Evolutionary conservation across 1,140 invertebrate species (phyloP), one percentile per base, ranked within the genome.

Genomic region (Mylabris phalerata): DNA sequence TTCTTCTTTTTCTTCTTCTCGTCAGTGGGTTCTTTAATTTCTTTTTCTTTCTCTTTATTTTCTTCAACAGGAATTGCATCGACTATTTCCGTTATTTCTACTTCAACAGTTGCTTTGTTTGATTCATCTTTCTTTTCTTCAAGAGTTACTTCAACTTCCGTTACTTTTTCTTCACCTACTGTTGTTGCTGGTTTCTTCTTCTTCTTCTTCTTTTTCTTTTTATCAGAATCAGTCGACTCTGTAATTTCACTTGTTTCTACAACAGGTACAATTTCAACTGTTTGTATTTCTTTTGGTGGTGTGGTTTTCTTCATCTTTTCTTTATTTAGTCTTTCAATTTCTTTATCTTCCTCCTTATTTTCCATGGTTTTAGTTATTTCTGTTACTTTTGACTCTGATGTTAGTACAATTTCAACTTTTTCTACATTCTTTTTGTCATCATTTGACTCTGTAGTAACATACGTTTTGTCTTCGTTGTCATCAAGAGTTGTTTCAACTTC

Each of bases 181-280:
- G 1, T 25, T 42, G 24, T 0, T 11, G 42, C 3, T 11, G 19
- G 19, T 19, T 19, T 19, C 19, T 19, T 19, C 19, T 52, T 42
- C 40, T 40, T 41, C 25, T 52, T 52, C 42, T 42, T 52, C 50
- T 47, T 24, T 7, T 7, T 19, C 13, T 52, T 52, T 39, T 52
- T 41, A 10, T 52, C 4, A 9, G 42, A 5, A n/a, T 49, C 48
- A 49, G 26, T 32, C 32, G 48, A 13, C 5, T 9, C 9, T 9
- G 4, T 7, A 42, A 9, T 39, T 41, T 55, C 51, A 4, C 1
- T 24, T 41, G 38, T 4, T 55, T 26, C 10, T 27, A 5, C 26
- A 2, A 26, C 42, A 4, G 19, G 19, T 19, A 19, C 19, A 19
- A 19, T 19, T 19, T 55, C 51, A n/a, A 41, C 9, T 7, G 11